A percentile compares a stretch with the other conserved stretches of the same genome.
Evolutionary conservation across 2,888 invertebrate species (phyloP).

Genomic region (Protophormia terraenovae): DNA sequence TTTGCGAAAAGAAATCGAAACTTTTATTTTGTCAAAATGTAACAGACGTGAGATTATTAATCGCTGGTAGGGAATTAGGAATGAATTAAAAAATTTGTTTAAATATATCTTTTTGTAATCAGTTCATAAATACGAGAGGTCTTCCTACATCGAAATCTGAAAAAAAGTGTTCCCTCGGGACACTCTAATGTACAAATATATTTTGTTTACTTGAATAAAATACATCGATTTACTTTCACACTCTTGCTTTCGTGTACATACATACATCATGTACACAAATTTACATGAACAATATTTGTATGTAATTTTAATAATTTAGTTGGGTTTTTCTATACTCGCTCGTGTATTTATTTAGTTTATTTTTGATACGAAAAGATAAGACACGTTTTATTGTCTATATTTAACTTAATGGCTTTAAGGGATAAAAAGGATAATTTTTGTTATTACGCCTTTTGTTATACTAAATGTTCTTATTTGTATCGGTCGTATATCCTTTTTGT

Average conservation of each 20-base stretch:
- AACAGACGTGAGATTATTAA: no score
- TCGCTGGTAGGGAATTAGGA: no score
- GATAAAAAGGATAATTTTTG: not conserved
- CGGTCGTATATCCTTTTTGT: not conserved
- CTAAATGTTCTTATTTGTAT: not conserved
- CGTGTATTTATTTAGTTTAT: not conserved
- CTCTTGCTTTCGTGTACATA: no score
- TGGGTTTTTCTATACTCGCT: not conserved
- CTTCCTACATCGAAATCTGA: no score
- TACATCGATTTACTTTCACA: not conserved
- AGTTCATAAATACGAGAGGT: no score
- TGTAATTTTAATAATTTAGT: not conserved
- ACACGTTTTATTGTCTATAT: conserved; percentile 27
- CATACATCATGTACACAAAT: not conserved
- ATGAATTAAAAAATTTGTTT: no score
- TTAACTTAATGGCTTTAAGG: conserved; percentile 8
- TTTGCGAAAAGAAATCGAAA: no score
- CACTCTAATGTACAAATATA: no score
- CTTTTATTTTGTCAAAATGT: no score
- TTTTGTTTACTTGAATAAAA: not conserved
- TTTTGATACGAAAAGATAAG: conserved; percentile 16
- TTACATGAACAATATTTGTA: conserved; percentile 19
- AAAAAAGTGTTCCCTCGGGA: no score
- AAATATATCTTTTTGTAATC: no score
- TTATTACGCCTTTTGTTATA: not conserved